Conservation (phyloP, 2,113 vertebrate species). For the Esox niger region DNA sequence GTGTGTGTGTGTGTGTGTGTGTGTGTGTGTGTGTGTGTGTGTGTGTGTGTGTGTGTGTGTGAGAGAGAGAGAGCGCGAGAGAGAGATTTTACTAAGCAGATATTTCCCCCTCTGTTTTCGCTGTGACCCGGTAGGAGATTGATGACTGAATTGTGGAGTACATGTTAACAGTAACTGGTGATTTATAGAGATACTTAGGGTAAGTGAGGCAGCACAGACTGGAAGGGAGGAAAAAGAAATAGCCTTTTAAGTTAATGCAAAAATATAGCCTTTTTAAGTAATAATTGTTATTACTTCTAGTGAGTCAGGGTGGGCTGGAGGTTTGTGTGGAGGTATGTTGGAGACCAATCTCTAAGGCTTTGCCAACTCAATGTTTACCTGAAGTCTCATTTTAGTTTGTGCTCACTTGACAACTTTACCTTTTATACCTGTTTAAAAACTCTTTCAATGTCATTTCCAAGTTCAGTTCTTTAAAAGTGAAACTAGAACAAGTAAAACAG, state of each 20-base stretch:
- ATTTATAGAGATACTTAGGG: conserved; percentile 99
- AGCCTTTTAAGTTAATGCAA: conserved; percentile 91
- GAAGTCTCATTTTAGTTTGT: background rate
- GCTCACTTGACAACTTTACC: background rate
- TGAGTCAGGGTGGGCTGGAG: conserved; percentile 40
- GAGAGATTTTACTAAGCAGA: conserved; percentile 80
- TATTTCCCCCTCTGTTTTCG: conserved; percentile 87
- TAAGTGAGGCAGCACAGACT: conserved; percentile 93
- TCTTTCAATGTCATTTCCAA: background rate
- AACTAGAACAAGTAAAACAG: background rate
- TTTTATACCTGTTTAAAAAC: background rate
- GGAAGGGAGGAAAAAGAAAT: conserved; percentile 82
- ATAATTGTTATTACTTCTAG: conserved; percentile 76
- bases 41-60: conserved; percentile 48
- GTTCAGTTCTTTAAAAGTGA: conserved; percentile 28
- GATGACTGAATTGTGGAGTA: conserved; percentile 86
- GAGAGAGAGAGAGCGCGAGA: no score
- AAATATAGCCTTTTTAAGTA: conserved; percentile 82
- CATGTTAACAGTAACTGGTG: conserved; percentile 90
- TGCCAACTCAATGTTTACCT: background rate
- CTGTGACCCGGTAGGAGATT: conserved; percentile 89
- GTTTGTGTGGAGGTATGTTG: conserved; percentile 46
- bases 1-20: no score
- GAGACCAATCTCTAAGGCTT: background rate
- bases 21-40: no score